Evolutionary conservation across 2,797 vertebrate genomes (phyloP), one percentile per base, ranked within the genome.

Genomic region (Lagocephalus sceleratus): DNA sequence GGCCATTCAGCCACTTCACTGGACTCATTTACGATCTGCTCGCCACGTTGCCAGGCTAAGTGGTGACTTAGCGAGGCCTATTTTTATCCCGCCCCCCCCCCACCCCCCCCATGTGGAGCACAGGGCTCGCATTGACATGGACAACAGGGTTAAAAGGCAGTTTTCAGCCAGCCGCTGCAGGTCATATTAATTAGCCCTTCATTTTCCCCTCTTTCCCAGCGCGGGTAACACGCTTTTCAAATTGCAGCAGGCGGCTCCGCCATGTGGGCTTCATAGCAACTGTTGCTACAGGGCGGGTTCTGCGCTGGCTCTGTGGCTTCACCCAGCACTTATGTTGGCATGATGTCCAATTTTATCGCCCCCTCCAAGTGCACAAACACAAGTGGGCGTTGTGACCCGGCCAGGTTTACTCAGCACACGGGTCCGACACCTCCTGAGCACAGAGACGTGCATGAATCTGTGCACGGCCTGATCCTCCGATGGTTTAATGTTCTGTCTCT

Each of bases 21-120:
- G 71, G 72, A 72, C 79, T 88, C 82, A 79, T 87, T 85, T 82
- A 79, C 75, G 84, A 80, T 79, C 83, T 82, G 85, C 71, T 85
- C 80, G 83, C 70, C 81, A 75, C 60, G 70, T 83, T 85, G 81
- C 73, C 73, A 63, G 72, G 68, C 77, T 86, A 85, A 87, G 86
- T 86, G 85, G 80, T 81, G 82, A 89, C 79, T 83, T 86, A 86
- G 78, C 60, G 73, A 87, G 74, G 67, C 68, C 83, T 87, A 88
- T 88, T 87, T 89, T 87, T 88, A 87, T 80, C 79, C 57, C 6
- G 2, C 51, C 39, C 79, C 79, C 59, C 5, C 5, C 52, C 32
- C n/a, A n/a, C n/a, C 45, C 46, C 19, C 46, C 51, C 71, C 85
- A 89, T 87, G 76, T 85, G 72, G 84, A 87, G 81, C 85, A 71